Evolutionary conservation across 2,113 vertebrate species (phyloP), one percentile per base, ranked within the genome.

Genomic region (Spilogale gracilis): DNA sequence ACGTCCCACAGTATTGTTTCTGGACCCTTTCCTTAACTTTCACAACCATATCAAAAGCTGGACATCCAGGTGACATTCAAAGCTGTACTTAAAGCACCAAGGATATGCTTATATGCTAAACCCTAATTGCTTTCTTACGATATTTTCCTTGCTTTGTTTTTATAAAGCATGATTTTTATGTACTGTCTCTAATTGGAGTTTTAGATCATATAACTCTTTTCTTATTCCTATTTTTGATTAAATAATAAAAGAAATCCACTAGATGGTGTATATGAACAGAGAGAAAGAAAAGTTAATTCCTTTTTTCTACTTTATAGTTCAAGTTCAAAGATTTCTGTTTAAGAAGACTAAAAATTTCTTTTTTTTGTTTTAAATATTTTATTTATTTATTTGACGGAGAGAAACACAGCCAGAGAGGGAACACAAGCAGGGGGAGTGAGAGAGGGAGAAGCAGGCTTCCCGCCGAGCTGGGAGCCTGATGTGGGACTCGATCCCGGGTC

Each of bases 281-380:
- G 38, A 86, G n/a, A 92, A 65, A 90, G 73, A 92, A 94, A 90
- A 87, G 12, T 78, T 92, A 81, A 21, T 95, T 83, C n/a, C 27
- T 25, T 91, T 95, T 79, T 80, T 73, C 45, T 63, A 9, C 58
- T 89, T 48, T 83, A 43, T 30, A 63, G 27, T 16, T 95, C n/a
- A 92, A 84, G 7, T 92, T 52, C 65, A 84, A 86, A 65, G 7
- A 2, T 61, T 48, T 89, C 9, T 79, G 50, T 94, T 96, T 95
- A 81, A 93, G 73, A 16, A 95, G 43, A 20, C 17, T 92, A 43
- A 83, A 50, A 9, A 52, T 91, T 89, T 92, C 11, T 52, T 52
- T 7, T 52, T 52, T 52, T 52, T 38, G 38, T 38, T 38, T 38
- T 38, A 38, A 52, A 52, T 8, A 52, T 52, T 52, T 52, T 58